These are phyloP conservation scores for Cavia aperea DNA, from an alignment of 2,113 vertebrate species.

Conservation along the genomic window DNA sequence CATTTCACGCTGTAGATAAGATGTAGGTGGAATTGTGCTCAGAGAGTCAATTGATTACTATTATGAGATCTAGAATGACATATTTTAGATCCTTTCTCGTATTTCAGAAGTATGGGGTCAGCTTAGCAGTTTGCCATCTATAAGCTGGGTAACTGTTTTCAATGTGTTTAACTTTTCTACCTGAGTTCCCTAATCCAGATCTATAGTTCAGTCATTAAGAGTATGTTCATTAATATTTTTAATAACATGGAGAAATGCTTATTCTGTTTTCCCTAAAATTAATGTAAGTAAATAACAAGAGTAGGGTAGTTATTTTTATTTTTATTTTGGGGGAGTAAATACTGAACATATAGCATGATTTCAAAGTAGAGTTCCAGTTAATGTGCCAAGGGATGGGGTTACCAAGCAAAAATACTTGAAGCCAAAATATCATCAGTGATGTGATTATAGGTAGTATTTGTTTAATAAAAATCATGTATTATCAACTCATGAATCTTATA, in stretches of 20 bases:
- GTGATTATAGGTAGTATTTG: neutral
- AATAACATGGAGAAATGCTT: neutral
- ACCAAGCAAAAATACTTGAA: neutral
- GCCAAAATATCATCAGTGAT: neutral
- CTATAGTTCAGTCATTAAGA: neutral
- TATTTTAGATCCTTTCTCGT: neutral
- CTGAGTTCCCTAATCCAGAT: neutral
- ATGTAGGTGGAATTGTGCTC: neutral
- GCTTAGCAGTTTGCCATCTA: neutral
- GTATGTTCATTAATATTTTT: constrained; percentile 33
- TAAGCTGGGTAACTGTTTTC: constrained; percentile 1
- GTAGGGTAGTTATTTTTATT: neutral
- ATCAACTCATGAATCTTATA: neutral
- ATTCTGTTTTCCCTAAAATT: neutral
- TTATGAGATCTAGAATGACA: neutral
- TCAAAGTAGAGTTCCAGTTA: neutral
- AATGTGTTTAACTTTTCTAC: constrained; percentile 20
- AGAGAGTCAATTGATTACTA: neutral
- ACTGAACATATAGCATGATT: neutral
- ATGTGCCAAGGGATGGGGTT: neutral
- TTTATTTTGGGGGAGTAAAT: neutral
- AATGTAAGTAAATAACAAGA: neutral
- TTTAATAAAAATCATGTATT: constrained; percentile 14
- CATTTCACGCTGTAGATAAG: neutral
- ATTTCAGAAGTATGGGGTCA: neutral